Percentiles rank a stretch among this genome's conserved stretches.
Conservation (phyloP, 1,140 invertebrate genomes). For the Batillaria attramentaria region DNA sequence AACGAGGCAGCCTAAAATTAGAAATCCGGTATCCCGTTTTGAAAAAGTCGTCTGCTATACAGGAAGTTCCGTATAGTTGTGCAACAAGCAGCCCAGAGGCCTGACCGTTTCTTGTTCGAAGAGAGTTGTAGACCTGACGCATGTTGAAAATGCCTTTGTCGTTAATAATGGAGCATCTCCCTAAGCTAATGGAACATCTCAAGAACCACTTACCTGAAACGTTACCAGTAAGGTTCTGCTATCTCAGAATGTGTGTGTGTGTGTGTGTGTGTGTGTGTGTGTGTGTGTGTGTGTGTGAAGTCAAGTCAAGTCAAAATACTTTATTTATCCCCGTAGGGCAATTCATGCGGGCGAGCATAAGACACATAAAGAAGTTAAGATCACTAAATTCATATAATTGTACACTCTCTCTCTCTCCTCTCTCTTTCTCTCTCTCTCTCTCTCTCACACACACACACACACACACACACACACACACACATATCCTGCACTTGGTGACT, state of each 20-base stretch:
- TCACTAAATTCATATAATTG: not conserved
- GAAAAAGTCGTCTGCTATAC: not conserved
- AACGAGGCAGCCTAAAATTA: not conserved
- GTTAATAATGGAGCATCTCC: not conserved
- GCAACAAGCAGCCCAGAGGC: not conserved
- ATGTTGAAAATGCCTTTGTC: not conserved
- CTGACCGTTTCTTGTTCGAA: not conserved
- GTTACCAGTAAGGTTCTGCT: not conserved
- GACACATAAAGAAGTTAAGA: not conserved
- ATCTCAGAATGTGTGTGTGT: not conserved
- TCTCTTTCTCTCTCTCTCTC: not conserved
- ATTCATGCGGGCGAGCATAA: not conserved
- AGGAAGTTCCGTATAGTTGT: not conserved
- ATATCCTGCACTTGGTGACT: not conserved
- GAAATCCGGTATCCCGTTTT: not conserved
- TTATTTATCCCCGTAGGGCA: not conserved
- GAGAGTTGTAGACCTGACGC: not conserved
- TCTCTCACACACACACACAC: not conserved
- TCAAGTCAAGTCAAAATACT: not conserved
- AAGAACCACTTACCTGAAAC: not conserved
- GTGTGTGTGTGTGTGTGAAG: not conserved
- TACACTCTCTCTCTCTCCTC: not conserved
- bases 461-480: not conserved
- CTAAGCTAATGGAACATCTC: constrained; percentile 12
- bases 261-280: not conserved